Percentiles rank a stretch among this genome's conserved stretches.
Evolutionary conservation across 2,888 invertebrate genomes (phyloP).

Genomic region (Protodeltote pygarga): DNA sequence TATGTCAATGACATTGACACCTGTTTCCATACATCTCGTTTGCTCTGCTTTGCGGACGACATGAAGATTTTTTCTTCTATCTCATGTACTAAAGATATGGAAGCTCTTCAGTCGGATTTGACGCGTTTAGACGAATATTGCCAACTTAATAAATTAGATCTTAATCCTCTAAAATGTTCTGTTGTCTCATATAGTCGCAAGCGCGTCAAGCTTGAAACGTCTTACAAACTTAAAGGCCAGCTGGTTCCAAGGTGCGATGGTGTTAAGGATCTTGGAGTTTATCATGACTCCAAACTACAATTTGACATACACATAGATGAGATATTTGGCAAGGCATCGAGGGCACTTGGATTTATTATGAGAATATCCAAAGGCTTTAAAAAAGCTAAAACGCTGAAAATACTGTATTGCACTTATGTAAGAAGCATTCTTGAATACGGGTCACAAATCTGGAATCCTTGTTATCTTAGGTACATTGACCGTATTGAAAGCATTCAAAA

Average conservation of each 20-base stretch:
- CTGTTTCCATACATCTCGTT: background rate
- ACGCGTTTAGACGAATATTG: background rate
- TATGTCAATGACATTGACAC: background rate
- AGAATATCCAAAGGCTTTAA: no score
- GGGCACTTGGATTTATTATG: background rate
- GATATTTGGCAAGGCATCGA: background rate
- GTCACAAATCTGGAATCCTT: no score
- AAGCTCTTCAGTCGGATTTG: background rate
- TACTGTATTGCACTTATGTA: no score
- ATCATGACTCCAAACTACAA: conserved; percentile 1
- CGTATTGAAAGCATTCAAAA: no score
- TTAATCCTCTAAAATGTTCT: background rate
- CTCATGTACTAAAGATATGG: no score
- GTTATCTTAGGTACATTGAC: no score
- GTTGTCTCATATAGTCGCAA: background rate
- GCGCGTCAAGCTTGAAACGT: background rate
- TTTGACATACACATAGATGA: background rate
- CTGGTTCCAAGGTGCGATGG: background rate
- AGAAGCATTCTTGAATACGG: no score
- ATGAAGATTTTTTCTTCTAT: background rate
- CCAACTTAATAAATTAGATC: background rate
- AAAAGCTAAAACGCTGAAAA: no score
- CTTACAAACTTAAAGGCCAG: background rate
- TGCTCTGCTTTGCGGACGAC: background rate
- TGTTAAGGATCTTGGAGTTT: background rate